Evolutionary conservation across 2,888 invertebrate genomes (phyloP), one percentile per base, ranked within the genome.

Genomic region (Acanthosoma haemorrhoidale): DNA sequence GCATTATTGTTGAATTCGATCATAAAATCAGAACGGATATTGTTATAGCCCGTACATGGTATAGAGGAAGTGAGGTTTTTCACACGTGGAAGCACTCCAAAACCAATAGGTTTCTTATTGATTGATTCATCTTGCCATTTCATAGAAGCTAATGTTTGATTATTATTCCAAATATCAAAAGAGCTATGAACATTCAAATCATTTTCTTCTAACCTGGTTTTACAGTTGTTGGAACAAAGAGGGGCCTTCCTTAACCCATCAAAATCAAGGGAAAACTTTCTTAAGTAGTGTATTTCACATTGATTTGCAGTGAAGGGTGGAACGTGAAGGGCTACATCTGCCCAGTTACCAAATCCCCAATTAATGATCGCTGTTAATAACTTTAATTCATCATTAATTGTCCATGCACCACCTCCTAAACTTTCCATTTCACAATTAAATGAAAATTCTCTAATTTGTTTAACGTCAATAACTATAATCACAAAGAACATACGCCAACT

Each of bases 1-100:
- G 75, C 75, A 41, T 68, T 61, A 67, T 75, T 70, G 66, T 74
- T 73, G 67, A 61, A 74, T 60, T 75, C 75, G 16, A 72, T 69
- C 18, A 74, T 71, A 67, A 75, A 75, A 29, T 73, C 71, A 41
- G 74, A 73, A 21, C 75, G 71, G 8, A 69, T 69, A 31, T 73
- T 71, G 67, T 74, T 73, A 67, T 74, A 75, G 13, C 74, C 74
- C 4, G 70, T 69, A 18, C 70, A 70, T 31, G 21, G 29, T 15
- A 69, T 29, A 29, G 43, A 36, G 16, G 25, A 34, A 34, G 36
- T 59, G 8, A 29, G 18, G 11, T 68, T 68, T 11, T 36, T 36
- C 0, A 64, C 29, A 21, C 41, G 38, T n/a, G 21, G 38, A 64
- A 25, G 15, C 5, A 16, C 39, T 8, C 39, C 29, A 18, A 25